Evolutionary conservation across 2,888 invertebrate species (phyloP).

Genomic region (Torymus auratus): DNA sequence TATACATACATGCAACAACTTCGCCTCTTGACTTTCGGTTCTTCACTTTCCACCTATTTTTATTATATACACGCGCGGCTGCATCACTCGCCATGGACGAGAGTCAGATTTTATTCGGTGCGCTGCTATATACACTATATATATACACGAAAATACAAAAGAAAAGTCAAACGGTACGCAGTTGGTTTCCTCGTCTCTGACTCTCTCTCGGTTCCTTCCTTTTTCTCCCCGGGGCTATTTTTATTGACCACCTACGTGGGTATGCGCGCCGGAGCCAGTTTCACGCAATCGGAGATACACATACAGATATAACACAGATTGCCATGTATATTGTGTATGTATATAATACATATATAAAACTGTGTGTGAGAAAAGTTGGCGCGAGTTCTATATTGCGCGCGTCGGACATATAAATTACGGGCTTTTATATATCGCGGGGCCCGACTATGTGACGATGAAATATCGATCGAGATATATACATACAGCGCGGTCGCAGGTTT

Average conservation of each 20-base stretch:
- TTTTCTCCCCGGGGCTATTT: conserved; percentile 17
- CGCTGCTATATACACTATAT: neutral
- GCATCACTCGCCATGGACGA: conserved; percentile 8
- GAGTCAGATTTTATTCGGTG: conserved; percentile 3
- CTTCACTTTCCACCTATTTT: conserved; percentile 2
- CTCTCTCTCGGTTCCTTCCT: neutral
- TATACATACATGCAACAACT: neutral
- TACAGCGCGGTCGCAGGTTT: conserved; percentile 1
- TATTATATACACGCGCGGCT: neutral
- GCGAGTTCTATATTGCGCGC: neutral
- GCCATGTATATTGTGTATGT: too few species aligned
- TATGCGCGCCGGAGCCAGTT: conserved; percentile 8
- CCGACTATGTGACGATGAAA: conserved; percentile 39
- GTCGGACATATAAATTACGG: conserved; percentile 32
- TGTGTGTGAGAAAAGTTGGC: conserved; percentile 10
- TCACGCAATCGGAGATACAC: neutral
- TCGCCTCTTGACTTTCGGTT: neutral
- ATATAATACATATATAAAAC: too few species aligned
- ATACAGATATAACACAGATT: too few species aligned
- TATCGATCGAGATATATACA: conserved; percentile 46
- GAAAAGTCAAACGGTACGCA: neutral
- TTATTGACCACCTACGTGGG: conserved; percentile 39
- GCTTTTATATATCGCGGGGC: conserved; percentile 12
- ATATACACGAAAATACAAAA: neutral
- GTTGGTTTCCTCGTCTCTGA: neutral